phyloP scores from a whole-genome alignment of 2,113 vertebrate species.

The Acrocephalus arundinaceus region DNA sequence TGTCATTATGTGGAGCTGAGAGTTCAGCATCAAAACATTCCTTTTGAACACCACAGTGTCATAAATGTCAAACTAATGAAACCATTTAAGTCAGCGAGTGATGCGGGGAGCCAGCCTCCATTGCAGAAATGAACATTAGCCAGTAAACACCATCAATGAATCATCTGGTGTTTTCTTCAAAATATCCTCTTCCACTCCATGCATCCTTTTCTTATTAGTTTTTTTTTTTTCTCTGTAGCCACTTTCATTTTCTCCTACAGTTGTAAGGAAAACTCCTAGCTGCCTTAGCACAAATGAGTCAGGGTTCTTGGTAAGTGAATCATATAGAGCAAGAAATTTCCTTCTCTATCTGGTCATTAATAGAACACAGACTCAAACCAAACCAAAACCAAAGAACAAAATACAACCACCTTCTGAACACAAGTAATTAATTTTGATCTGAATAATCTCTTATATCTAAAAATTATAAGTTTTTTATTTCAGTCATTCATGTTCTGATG shows the following conservation, averaged over 20 bases:
- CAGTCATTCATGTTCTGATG: not conserved
- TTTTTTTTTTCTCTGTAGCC: not conserved
- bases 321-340: not conserved
- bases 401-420: not conserved
- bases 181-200: not conserved
- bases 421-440: not conserved
- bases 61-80: slow-evolving; percentile 12
- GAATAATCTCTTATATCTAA: not conserved
- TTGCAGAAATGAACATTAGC: not conserved
- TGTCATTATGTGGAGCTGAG: not conserved
- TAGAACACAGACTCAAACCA: not conserved
- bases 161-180: not conserved
- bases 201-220: not conserved
- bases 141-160: not conserved
- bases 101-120: not conserved
- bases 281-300: not conserved
- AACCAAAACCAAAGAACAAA: not conserved
- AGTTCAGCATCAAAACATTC: not conserved
- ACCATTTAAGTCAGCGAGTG: not conserved
- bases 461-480: not conserved
- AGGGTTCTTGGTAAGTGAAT: not conserved
- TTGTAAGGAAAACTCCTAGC: not conserved
- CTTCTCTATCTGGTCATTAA: not conserved
- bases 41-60: not conserved
- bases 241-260: not conserved